Conservation (phyloP, 2,797 vertebrate genomes). For the Lerista edwardsae region DNA sequence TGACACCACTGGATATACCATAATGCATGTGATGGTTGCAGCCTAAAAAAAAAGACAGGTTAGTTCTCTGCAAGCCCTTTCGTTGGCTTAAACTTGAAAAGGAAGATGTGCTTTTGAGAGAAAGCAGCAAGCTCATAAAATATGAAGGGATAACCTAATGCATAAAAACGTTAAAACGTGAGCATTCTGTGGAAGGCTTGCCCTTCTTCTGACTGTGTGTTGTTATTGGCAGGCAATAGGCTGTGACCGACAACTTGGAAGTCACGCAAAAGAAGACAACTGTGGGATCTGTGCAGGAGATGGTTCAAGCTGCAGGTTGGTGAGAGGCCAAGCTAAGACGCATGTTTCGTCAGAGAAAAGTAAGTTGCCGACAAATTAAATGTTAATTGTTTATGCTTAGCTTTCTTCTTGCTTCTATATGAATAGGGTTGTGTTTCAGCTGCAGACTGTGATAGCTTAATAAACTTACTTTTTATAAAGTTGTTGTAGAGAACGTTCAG, state of each 20-base stretch:
- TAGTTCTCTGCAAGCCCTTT: conserved; percentile 40
- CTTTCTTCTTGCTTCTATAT: background rate
- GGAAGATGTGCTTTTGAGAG: conserved; percentile 64
- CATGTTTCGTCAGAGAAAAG: conserved; percentile 87
- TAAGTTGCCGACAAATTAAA: conserved; percentile 71
- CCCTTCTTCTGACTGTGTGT: conserved; percentile 73
- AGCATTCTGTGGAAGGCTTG: conserved; percentile 65
- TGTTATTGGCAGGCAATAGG: conserved; percentile 87
- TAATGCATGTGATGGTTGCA: conserved; percentile 32
- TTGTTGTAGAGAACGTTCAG: conserved; percentile 50
- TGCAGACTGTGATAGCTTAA: conserved; percentile 47
- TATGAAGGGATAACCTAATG: conserved; percentile 48
- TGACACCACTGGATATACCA: too few species aligned
- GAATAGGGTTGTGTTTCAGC: background rate
- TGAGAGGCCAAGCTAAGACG: conserved; percentile 87
- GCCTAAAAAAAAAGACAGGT: conserved; percentile 43
- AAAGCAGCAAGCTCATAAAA: conserved; percentile 70
- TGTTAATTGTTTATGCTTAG: conserved; percentile 19
- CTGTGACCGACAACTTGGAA: conserved; percentile 90
- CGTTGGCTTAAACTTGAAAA: conserved; percentile 22
- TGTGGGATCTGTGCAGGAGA: conserved; percentile 91
- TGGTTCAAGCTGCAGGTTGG: conserved; percentile 88
- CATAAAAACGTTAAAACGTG: conserved; percentile 68
- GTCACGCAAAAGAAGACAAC: conserved; percentile 88
- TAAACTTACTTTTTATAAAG: conserved; percentile 56